Evolutionary conservation across 2,113 vertebrate genomes (phyloP), one percentile per base, ranked within the genome.

Genomic region (Crotalus helleri): DNA sequence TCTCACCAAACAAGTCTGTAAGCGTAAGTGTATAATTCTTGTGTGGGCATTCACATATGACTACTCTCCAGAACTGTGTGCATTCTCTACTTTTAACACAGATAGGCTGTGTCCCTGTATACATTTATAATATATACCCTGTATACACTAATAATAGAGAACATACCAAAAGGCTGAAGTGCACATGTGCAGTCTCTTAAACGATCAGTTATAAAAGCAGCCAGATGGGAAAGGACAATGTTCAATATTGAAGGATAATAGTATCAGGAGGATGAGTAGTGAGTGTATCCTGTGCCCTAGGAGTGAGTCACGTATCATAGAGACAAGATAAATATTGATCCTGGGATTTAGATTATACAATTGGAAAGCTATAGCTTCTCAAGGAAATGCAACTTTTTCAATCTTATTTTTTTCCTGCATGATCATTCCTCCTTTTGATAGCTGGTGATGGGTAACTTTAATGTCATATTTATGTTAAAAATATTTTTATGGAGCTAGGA

Each of bases 391-490:
- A 81, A 19, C 3, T 81, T 93, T 93, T 94, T 53, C 93, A 95
- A 93, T 93, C 29, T 96, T 96, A 44, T 81, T 97, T 92, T 94
- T n/a, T 95, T 93, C 55, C 94, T 96, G 96, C 97, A 97, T 96
- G 96, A 96, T 93, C 94, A 95, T 96, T 96, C 93, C 90, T 92
- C 94, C 95, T 87, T 94, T 94, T 94, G 87, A 92, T 96, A 87
- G 93, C 95, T 95, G 97, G 96, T 97, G 95, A 95, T 95, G 94
- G 97, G 90, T 96, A 95, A 90, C 94, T 94, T 95, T 93, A 33
- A 94, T 95, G 93, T 51, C 94, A 95, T 92, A 39, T 92, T 93
- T 19, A 54, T 95, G n/a, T 96, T 90, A 55, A 94, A 93, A 0
- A 17, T 64, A 55, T 94, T 94, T 94, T 94, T 59, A 26, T 94